phyloP scores from a whole-genome alignment of 2,797 vertebrate genomes.

The Distichodus sexfasciatus region DNA sequence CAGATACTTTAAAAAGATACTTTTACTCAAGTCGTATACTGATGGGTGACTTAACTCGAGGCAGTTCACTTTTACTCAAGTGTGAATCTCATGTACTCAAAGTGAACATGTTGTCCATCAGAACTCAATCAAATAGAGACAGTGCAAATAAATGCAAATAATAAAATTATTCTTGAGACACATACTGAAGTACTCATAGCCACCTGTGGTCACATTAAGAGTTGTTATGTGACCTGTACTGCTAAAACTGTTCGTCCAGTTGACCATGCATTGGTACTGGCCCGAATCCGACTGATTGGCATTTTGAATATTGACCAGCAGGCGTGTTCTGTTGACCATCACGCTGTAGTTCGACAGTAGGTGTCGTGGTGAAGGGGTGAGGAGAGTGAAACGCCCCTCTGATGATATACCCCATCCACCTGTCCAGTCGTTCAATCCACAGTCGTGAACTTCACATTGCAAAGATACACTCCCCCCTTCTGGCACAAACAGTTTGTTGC shows the following conservation, averaged over 20 bases:
- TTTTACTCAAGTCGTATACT: no score
- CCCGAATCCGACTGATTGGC: constrained; percentile 58
- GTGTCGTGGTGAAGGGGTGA: constrained; percentile 27
- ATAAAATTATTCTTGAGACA: no score
- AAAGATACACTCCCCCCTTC: constrained; percentile 53
- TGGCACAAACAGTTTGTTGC: constrained; percentile 2
- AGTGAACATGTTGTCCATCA: no score
- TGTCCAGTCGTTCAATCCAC: constrained; percentile 53
- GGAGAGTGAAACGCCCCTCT: rapidly evolving
- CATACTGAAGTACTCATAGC: neutral
- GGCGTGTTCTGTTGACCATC: constrained; percentile 28
- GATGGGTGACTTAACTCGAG: no score
- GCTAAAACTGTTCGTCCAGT: neutral
- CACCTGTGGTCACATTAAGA: constrained; percentile 24
- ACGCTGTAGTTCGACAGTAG: neutral
- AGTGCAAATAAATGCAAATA: no score
- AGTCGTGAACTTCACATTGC: constrained; percentile 64
- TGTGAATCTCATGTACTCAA: no score
- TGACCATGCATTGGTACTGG: constrained; percentile 54
- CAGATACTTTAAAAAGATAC: no score
- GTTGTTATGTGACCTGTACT: constrained; percentile 53
- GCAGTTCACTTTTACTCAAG: no score
- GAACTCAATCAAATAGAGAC: no score
- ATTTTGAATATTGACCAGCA: constrained; percentile 46
- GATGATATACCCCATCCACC: constrained; percentile 46